Base-by-base conservation (phyloP, 2,888 invertebrate genomes). In the Nomada goodeniana region DNA sequence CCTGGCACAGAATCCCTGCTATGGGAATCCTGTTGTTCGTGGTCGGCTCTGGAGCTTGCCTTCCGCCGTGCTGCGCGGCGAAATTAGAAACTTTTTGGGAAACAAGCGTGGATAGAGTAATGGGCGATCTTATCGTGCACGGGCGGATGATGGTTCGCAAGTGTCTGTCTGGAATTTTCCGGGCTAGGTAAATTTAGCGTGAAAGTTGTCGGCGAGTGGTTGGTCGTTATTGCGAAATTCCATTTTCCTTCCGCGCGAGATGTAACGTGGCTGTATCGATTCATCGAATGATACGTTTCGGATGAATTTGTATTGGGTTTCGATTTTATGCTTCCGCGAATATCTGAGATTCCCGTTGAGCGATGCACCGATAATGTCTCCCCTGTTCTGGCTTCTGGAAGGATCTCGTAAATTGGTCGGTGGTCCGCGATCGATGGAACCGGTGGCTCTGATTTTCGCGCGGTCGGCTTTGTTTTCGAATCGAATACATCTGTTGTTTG, bases 21-120 rank as follows among this genome's bases (percentile, higher is more conserved):
- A 88, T 88, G 65, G 88, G 88, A 84, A 86, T 87, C 81, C 84
- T 52, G 87, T 85, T 86, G 80, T 73, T 80, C 60, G 69, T 20
- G 36, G 36, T n/a, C 13, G 61, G 70, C 29, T 26, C 10, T 15
- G 23, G 23, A 15, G 55, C 64, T 55, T 36, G n/a, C 47, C 64
- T 36, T 76, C 71, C 71, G 53, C 44, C 83, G 64, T 77, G 77
- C 84, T 71, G 76, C 20, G 76, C 76, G 69, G 59, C 52, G 74
- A 85, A 85, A 87, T 87, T 87, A 87, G 83, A 85, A 81, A 20
- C 76, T 87, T 85, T 82, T 82, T 80, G 11, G 69, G 53, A 52
- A 67, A 68, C 53, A 55, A 70, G 47, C 68, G 50, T 63, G 53
- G 60, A 72, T 20, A 75, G 78, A 82, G 26, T 74, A 72, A 83